Base-by-base conservation (phyloP, 1,140 invertebrate species). In the Drosophila novamexicana region DNA sequence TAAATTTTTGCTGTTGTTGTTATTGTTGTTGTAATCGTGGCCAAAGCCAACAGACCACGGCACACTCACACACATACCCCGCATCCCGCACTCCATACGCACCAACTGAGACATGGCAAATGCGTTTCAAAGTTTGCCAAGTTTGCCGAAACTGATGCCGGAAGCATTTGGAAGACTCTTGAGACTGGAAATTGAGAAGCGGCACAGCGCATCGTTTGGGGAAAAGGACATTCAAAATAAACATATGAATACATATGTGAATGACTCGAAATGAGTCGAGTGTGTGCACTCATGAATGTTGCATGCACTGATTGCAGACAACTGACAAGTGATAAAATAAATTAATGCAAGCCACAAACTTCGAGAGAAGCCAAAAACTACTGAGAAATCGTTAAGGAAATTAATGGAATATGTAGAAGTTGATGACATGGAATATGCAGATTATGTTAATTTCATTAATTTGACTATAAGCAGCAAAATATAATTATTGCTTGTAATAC, bases 91-190 rank as follows among this genome's bases (percentile, higher is more conserved):
- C 42, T 50, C 45, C 39, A 18, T 45, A 59, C 50, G 65, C 79
- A 61, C 70, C 68, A 66, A 74, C 62, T 63, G 44, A 40, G 58
- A 66, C 58, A 76, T 52, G 58, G 69, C 63, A 81, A 83, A 86
- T 79, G 84, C 83, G 81, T 71, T 86, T 83, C 67, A 64, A 79
- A 88, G 71, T 88, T 79, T 88, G 83, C 82, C 84, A 89, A 88
- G 70, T 77, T 69, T 67, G 69, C 54, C 68, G 75, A 77, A 77
- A 73, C 65, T 65, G 63, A 79, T 71, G 76, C 76, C 83, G 82
- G 82, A 88, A 88, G 57, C 77, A 83, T 89, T 89, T 52, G 69
- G 61, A 66, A 76, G 76, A 82, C 83, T 79, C 83, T 54, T 52
- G 77, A 73, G 79, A 81, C 78, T 78, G 75, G 45, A 56, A 50